phyloP scores from a whole-genome alignment of 1,140 invertebrate genomes.

The Drosophila trapezifrons region DNA sequence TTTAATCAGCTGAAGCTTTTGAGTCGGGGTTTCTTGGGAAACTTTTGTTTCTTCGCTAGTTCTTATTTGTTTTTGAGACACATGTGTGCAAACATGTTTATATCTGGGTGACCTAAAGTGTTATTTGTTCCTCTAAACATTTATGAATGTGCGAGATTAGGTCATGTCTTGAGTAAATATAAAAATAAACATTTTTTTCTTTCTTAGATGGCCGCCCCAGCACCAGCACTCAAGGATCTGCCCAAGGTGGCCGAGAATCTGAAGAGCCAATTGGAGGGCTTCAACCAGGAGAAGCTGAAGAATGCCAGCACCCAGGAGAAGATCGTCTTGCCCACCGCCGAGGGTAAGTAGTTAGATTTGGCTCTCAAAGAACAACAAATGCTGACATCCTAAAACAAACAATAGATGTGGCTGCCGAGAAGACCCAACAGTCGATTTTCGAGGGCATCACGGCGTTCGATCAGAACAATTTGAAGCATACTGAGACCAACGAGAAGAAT shows the following conservation, averaged over 20 bases:
- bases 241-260: conserved; percentile 94
- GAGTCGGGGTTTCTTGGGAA: background rate
- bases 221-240: conserved; percentile 92
- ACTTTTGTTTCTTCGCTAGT: background rate
- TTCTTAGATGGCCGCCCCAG: conserved; percentile 76
- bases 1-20: conserved; percentile 1
- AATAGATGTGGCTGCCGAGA: conserved; percentile 93
- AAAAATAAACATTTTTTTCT: background rate
- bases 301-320: conserved; percentile 94
- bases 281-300: conserved; percentile 92
- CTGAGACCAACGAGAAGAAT: conserved; percentile 96
- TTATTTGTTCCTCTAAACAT: background rate
- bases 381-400: conserved; percentile 34
- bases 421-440: conserved; percentile 93
- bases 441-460: conserved; percentile 94
- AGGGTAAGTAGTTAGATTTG: conserved; percentile 87
- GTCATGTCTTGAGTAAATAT: background rate
- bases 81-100: conserved; percentile 1
- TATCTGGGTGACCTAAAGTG: conserved; percentile 1
- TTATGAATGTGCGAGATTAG: background rate
- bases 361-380: background rate
- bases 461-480: conserved; percentile 93
- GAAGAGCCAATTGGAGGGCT: conserved; percentile 94
- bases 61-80: background rate
- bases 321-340: conserved; percentile 92